Evolutionary conservation across 2,888 invertebrate species (phyloP).

Genomic region (Polyommatus iphigenia): DNA sequence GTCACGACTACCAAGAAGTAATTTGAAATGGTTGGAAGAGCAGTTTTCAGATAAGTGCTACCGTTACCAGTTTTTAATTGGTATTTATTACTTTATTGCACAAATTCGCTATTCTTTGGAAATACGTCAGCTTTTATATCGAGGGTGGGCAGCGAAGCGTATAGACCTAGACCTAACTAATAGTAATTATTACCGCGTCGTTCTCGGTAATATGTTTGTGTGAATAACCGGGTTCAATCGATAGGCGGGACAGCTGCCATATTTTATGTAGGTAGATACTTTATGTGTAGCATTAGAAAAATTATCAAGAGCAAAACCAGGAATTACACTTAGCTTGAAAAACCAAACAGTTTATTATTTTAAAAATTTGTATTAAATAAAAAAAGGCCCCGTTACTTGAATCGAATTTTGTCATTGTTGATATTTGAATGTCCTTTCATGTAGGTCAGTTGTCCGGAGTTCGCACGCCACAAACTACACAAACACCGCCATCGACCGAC

Average conservation of each 20-base stretch:
- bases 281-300: neutral
- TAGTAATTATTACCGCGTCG: neutral
- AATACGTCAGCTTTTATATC: slow-evolving; percentile 19
- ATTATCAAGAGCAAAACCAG: neutral
- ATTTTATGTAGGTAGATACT: neutral
- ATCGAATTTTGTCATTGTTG: slow-evolving; percentile 4
- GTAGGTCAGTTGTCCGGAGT: slow-evolving; percentile 14
- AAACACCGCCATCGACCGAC: neutral
- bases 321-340: neutral
- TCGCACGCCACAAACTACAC: slow-evolving; percentile 3
- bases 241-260: neutral
- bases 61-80: slow-evolving; percentile 14
- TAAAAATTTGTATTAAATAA: neutral
- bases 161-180: neutral
- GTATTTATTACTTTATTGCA: slow-evolving; percentile 29
- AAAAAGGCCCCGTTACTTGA: neutral
- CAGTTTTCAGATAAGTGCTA: neutral
- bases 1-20: neutral
- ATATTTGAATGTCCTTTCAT: slow-evolving; percentile 19
- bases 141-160: slow-evolving; percentile 26
- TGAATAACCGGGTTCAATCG: neutral
- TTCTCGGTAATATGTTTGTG: neutral
- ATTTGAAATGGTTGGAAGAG: slow-evolving; percentile 13
- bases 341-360: neutral
- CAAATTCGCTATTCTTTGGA: slow-evolving; percentile 11